These are phyloP conservation scores for Stigmatopora argus DNA, from an alignment of 2,113 vertebrate species.

Conservation along the genomic window DNA sequence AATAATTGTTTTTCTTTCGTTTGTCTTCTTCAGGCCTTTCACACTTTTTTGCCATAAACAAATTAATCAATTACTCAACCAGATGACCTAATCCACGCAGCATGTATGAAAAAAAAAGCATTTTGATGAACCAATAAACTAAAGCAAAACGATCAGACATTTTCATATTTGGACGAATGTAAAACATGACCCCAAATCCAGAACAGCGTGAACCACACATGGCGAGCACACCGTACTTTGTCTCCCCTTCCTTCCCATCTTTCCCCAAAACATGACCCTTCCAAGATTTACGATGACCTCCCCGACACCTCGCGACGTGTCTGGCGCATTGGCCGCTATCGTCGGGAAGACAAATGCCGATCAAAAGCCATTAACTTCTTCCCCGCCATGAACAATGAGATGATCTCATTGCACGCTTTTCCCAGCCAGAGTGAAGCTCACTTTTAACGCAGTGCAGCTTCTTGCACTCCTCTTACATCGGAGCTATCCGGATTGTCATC, in stretches of 20 bases:
- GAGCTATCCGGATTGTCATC: too few relatives aligned
- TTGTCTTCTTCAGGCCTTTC: too few relatives aligned
- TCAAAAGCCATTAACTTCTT: constrained; percentile 43
- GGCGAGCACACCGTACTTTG: not conserved
- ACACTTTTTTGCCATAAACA: too few relatives aligned
- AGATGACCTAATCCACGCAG: too few relatives aligned
- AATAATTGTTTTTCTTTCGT: too few relatives aligned
- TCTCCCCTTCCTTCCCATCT: constrained; percentile 32
- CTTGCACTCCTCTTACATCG: not conserved
- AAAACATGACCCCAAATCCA: not conserved
- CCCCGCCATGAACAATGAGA: constrained; percentile 31
- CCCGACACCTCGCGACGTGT: constrained; percentile 7
- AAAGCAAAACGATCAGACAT: not conserved
- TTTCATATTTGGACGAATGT: not conserved
- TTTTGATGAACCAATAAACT: not conserved
- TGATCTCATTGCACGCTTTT: constrained; percentile 24
- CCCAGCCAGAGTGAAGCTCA: not conserved
- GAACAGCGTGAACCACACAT: not conserved
- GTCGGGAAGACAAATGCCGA: constrained; percentile 48
- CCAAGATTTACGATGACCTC: constrained; percentile 34
- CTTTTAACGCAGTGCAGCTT: constrained; percentile 19
- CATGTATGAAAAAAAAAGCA: not conserved
- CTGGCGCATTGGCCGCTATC: constrained; percentile 35
- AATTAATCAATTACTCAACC: too few relatives aligned
- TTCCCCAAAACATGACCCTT: constrained; percentile 41